Evolutionary conservation across 2,888 invertebrate species (phyloP).

Genomic region (Limnephilus auricula): DNA sequence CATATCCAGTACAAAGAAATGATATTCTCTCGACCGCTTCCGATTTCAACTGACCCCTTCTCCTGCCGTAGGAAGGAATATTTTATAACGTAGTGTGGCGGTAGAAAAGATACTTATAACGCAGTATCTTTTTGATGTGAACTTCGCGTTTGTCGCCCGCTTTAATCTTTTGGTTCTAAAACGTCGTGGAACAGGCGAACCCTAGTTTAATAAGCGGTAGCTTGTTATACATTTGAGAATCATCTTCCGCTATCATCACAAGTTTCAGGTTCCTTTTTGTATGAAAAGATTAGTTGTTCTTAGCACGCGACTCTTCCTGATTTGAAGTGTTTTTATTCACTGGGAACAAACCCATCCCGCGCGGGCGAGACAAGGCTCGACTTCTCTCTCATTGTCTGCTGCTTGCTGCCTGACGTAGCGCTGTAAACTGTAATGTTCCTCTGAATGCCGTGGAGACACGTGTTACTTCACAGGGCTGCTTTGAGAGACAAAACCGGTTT

Average conservation of each 20-base stretch:
- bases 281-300: neutral
- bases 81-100: too few relatives aligned
- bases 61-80: too few relatives aligned
- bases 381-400: conserved; percentile 16
- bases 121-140: too few relatives aligned
- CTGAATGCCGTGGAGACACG: conserved; percentile 14
- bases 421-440: conserved; percentile 12
- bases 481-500: neutral
- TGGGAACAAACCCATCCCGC: neutral
- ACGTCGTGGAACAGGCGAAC: neutral
- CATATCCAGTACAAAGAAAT: too few relatives aligned
- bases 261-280: neutral
- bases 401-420: conserved; percentile 11
- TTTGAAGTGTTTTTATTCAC: conserved; percentile 19
- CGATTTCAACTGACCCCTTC: too few relatives aligned
- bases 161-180: neutral
- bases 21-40: too few relatives aligned
- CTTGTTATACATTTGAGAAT: neutral
- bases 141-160: too few relatives aligned
- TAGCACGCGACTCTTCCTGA: conserved; percentile 31
- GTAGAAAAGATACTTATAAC: too few relatives aligned
- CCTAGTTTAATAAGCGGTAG: neutral
- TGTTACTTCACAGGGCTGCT: neutral
- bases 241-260: neutral
- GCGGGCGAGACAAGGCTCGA: conserved; percentile 12